Evolutionary conservation across 2,113 vertebrate genomes (phyloP), one percentile per base, ranked within the genome.

Genomic region (Toxostoma redivivum): DNA sequence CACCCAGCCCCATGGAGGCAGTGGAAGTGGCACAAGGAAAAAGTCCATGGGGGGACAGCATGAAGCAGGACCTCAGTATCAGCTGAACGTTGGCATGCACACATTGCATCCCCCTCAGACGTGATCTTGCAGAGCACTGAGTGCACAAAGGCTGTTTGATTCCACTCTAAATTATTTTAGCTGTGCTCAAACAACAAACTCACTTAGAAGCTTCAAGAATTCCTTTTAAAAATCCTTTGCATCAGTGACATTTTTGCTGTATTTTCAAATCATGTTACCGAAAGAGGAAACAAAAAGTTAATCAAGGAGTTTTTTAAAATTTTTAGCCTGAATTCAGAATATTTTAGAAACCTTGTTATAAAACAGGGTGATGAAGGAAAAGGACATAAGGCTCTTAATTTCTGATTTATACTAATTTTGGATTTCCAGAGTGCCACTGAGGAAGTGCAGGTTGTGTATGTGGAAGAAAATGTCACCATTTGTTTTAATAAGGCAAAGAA

Each of bases 71-170:
- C 33, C 40, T 31, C 42, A 12, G 50, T 9, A 14, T 5, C 48
- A 54, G 61, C 3, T 8, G 53, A 31, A 51, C 3, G 0, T 8
- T 37, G 4, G 5, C 65, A 61, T 23, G 44, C 54, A 44, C 15
- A 15, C 17, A 23, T 6, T 27, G 58, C 40, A 42, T 15, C 37
- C 56, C 23, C 23, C 48, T 60, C 6, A 0, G 45, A 31, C 0
- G 0, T 19, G 22, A 30, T 31, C 61, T 47, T 9, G 3, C 44
- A 65, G 44, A 80, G 61, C n/a, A 35, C 37, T 0, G 2, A 19
- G 37, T 44, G 37, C n/a, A 48, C 27, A 53, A 44, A 80, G 45
- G 38, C 37, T n/a, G 38, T 28, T 57, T 18, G 62, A 65, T 31
- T 81, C 45, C n/a, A 48, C 56, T 45, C 79, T 8, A 51, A 69